Evolutionary conservation across 2,113 vertebrate species (phyloP).

Genomic region (Percopsis transmontana): DNA sequence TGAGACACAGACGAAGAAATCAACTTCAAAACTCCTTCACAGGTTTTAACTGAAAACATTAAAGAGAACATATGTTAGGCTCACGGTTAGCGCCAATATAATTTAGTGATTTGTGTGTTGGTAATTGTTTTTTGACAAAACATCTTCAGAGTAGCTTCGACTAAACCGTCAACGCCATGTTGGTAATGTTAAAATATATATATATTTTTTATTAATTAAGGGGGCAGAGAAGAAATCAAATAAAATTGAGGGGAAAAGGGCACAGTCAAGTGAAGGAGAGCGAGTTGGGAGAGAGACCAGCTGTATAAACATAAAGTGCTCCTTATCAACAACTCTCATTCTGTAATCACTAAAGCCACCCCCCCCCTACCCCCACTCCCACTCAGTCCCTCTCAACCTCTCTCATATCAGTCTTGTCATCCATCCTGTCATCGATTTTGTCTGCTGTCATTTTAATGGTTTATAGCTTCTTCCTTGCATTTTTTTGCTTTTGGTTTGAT

Average conservation of each 20-base stretch:
- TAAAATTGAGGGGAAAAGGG: constrained; percentile 7
- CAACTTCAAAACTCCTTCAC: not conserved
- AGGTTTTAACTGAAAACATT: not conserved
- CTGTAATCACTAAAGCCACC: constrained; percentile 6
- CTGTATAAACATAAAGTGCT: constrained; percentile 56
- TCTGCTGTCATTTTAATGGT: too few relatives aligned
- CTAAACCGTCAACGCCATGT: not conserved
- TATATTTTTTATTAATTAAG: not conserved
- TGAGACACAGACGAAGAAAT: constrained; percentile 43
- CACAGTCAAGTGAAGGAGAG: not conserved
- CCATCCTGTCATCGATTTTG: not conserved
- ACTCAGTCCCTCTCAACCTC: not conserved
- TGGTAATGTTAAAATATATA: not conserved
- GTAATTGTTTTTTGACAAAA: not conserved
- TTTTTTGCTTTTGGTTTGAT: not conserved
- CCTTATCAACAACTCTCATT: constrained; percentile 46
- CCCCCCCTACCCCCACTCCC: too few relatives aligned
- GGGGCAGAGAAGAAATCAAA: not conserved
- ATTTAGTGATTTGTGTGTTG: not conserved
- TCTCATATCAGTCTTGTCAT: not conserved
- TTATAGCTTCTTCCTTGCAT: not conserved
- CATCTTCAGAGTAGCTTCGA: not conserved
- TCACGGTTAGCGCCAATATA: not conserved
- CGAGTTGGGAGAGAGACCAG: constrained; percentile 30
- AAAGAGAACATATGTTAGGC: not conserved